phyloP scores from a whole-genome alignment of 2,888 invertebrate genomes.

The Atherix ibis region DNA sequence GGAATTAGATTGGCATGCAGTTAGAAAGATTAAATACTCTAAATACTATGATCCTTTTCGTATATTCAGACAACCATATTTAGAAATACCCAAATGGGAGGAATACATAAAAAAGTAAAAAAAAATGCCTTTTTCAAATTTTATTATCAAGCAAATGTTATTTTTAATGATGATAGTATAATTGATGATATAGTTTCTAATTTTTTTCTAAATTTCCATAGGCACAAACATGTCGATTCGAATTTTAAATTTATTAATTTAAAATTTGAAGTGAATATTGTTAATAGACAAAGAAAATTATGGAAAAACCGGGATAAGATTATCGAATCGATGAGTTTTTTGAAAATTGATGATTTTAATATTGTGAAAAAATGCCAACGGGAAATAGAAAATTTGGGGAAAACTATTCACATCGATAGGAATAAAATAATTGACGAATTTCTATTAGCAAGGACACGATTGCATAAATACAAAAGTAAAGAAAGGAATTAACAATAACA shows the following conservation, averaged over 20 bases:
- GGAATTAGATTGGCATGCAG: slow-evolving; percentile 19
- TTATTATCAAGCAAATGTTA: too few relatives aligned
- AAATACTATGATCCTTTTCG: slow-evolving; percentile 23
- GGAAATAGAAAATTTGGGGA: slow-evolving; percentile 6
- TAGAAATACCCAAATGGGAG: slow-evolving; percentile 9
- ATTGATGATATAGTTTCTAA: not conserved
- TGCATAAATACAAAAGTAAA: too few relatives aligned
- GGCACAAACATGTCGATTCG: slow-evolving; percentile 3
- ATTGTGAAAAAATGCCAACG: slow-evolving; percentile 6
- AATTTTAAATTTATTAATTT: slow-evolving; percentile 5
- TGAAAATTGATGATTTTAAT: slow-evolving; percentile 7
- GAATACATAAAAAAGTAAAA: slow-evolving; percentile 7
- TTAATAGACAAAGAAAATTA: slow-evolving; percentile 3
- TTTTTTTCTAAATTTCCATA: not conserved
- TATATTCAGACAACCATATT: slow-evolving; percentile 20
- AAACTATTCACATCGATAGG: slow-evolving; percentile 3
- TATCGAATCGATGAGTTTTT: slow-evolving; percentile 3
- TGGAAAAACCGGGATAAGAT: slow-evolving; percentile 9
- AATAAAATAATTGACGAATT: slow-evolving; percentile 6
- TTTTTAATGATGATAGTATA: not conserved
- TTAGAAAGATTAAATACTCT: slow-evolving; percentile 19
- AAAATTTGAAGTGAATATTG: slow-evolving; percentile 1
- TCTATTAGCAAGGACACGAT: too few relatives aligned
- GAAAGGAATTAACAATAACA: too few relatives aligned
- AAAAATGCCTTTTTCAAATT: too few relatives aligned